Evolutionary conservation across 2,113 vertebrate species (phyloP).

Genomic region (Tupaia tana): DNA sequence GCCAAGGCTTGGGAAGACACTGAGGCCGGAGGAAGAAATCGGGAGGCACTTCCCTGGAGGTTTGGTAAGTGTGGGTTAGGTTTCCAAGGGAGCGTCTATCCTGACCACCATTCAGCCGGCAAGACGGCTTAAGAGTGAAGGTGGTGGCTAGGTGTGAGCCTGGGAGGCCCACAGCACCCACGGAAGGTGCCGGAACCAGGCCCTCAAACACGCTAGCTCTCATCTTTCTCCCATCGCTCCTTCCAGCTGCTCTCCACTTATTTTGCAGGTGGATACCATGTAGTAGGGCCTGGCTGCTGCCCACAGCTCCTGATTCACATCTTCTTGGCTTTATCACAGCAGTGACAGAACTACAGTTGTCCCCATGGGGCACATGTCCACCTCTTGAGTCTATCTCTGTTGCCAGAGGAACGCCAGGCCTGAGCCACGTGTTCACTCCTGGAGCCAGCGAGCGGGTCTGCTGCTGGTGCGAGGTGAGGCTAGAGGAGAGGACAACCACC

Average conservation of each 20-base stretch:
- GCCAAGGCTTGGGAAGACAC: not conserved
- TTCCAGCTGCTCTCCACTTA: not conserved
- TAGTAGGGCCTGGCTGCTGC: not conserved
- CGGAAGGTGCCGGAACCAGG: not conserved
- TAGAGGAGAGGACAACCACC: not conserved
- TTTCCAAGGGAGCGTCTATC: not conserved
- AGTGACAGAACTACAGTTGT: not conserved
- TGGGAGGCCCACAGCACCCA: not conserved
- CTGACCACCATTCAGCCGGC: no score
- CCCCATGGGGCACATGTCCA: no score
- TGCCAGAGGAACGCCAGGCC: not conserved
- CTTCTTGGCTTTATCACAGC: not conserved
- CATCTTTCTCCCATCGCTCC: not conserved
- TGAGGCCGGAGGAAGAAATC: not conserved
- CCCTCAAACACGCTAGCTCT: not conserved
- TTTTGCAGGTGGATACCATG: not conserved
- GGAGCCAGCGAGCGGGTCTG: not conserved
- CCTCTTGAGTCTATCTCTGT: not conserved
- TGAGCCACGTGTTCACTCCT: not conserved
- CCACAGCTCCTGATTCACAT: not conserved
- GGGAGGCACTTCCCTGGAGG: not conserved
- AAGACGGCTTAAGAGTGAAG: not conserved
- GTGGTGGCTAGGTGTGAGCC: not conserved
- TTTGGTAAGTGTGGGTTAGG: not conserved
- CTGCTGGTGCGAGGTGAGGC: not conserved